These are phyloP conservation scores for Adelges cooleyi DNA, from an alignment of 1,140 invertebrate genomes.

Conservation along the genomic window DNA sequence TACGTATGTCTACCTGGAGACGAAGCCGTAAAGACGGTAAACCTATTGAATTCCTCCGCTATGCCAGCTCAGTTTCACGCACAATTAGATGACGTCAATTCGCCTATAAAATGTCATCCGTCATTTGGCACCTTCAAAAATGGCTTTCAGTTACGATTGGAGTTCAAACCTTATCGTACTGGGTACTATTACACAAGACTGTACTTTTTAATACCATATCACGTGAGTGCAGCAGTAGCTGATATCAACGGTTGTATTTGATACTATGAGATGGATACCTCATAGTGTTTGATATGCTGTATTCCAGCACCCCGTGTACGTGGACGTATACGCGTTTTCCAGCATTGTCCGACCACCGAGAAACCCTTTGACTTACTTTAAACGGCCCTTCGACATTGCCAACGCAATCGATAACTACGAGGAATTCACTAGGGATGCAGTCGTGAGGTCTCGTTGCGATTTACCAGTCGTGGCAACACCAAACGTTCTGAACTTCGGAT, in stretches of 20 bases:
- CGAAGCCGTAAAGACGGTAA: background rate
- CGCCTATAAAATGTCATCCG: background rate
- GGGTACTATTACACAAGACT: constrained; percentile 13
- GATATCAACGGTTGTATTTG: no score
- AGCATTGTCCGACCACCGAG: background rate
- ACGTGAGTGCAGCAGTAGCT: no score
- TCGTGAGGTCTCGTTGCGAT: background rate
- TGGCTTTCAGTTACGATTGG: background rate
- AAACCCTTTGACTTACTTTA: constrained; percentile 1
- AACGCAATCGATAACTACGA: background rate
- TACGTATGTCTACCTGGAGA: background rate
- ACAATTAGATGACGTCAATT: background rate
- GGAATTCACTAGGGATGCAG: background rate
- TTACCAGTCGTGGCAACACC: background rate
- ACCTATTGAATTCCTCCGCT: background rate
- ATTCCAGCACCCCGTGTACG: background rate
- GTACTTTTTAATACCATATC: background rate
- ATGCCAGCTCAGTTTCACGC: background rate
- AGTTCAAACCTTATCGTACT: background rate
- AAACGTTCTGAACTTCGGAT: background rate
- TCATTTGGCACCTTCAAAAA: background rate
- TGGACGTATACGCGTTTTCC: constrained; percentile 15
- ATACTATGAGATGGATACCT: background rate
- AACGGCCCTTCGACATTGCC: background rate
- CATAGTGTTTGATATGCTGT: background rate